These are phyloP conservation scores for Hippoglossus stenolepis DNA, from an alignment of 2,113 vertebrate species.

Conservation along the genomic window DNA sequence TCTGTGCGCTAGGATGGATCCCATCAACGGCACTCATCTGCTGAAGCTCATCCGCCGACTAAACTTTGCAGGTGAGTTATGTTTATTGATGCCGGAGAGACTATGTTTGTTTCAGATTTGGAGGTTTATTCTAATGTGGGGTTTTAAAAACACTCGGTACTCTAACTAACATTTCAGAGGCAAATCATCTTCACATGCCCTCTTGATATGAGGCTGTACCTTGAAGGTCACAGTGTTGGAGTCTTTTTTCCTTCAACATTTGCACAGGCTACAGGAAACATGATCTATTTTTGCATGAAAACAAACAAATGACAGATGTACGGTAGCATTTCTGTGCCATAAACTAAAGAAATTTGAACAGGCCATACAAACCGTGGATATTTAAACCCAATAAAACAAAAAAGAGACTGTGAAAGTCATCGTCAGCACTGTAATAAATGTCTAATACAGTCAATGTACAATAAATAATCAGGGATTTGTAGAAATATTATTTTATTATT, in stretches of 20 bases:
- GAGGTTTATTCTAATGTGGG: background rate
- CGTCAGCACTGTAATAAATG: background rate
- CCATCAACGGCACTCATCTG: slow-evolving; percentile 91
- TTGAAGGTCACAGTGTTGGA: background rate
- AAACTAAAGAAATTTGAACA: no score
- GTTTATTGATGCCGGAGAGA: background rate
- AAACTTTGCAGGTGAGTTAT: slow-evolving; percentile 92
- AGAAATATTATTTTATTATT: background rate
- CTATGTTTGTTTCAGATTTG: background rate
- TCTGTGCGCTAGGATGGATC: slow-evolving; percentile 93
- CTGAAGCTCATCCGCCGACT: slow-evolving; percentile 95
- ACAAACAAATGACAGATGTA: no score
- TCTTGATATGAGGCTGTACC: background rate
- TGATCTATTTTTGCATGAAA: no score
- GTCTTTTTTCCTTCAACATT: no score
- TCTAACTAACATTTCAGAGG: background rate
- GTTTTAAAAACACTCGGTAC: background rate
- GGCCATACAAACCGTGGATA: no score
- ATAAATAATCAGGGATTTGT: background rate
- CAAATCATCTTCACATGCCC: background rate
- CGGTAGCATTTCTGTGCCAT: no score
- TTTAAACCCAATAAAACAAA: no score
- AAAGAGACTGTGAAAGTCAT: no score
- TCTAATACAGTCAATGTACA: background rate
- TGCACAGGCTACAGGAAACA: no score